Evolutionary conservation across 2,797 vertebrate species (phyloP), one percentile per base, ranked within the genome.

Genomic region (Mormyrops boulengeri): DNA sequence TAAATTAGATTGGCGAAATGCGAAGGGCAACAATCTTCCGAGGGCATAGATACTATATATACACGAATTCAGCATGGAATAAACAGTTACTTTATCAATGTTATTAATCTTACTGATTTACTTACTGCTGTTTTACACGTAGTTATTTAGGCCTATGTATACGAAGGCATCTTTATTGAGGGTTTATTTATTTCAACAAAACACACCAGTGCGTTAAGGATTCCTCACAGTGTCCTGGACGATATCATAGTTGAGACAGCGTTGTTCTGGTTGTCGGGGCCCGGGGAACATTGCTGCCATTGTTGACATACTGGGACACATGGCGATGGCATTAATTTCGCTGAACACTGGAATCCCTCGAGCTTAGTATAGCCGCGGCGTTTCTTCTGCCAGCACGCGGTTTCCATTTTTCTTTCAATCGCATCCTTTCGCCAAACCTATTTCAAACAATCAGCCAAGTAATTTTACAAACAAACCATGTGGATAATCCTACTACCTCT

Each of bases 261-360:
- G 85, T 92, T 84, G 44, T 22, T 53, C 90, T 66, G 49, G 41
- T 73, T 69, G 49, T 47, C 14, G n/a, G 47, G 41, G 19, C 57
- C 44, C 14, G 77, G 34, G 84, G 88, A 90, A 80, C 44, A 82
- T 90, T 57, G 77, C 55, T 89, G 90, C 88, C 90, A 91, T 90
- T 88, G 89, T 66, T 41, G 87, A 90, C 88, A 89, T 90, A 89
- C 89, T 90, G 89, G 89, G 88, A 88, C 50, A 84, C 87, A 49
- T 82, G 87, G 85, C 69, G 89, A 73, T 17, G 90, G 88, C 90
- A 88, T 90, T 87, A 89, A 91, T 91, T 89, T 85, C 34, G 38
- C 62, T 88, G 19, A 84, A 44, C 84, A 84, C 60, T 1, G 50
- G 57, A 91, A 69, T 89, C 87, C 38, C 22, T 47, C 2, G 57